Conservation (phyloP, 2,113 vertebrate species). For the Caloenas nicobarica region DNA sequence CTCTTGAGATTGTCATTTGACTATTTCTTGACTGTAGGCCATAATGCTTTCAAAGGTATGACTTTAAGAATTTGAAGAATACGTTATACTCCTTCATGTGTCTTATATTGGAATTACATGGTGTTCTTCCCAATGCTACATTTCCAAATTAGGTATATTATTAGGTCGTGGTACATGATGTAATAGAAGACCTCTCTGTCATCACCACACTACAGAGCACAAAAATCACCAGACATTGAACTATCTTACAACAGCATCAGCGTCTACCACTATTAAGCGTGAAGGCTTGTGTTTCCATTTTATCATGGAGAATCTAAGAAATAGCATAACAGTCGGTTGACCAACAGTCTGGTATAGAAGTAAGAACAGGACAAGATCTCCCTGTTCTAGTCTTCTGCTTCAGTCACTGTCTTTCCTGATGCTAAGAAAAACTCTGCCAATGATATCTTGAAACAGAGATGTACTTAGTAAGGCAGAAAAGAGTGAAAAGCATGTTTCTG, state of each 20-base stretch:
- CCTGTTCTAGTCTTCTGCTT: neutral
- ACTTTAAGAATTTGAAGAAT: neutral
- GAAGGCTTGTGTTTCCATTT: neutral
- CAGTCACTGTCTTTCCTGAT: neutral
- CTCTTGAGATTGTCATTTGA: neutral
- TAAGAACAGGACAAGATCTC: neutral
- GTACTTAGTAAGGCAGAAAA: neutral
- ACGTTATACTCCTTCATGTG: rapidly evolving
- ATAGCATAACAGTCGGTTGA: neutral
- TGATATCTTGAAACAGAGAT: neutral
- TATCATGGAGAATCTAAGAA: neutral
- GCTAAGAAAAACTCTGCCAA: neutral
- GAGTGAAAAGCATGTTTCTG: neutral
- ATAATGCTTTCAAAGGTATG: neutral
- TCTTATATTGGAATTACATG: neutral
- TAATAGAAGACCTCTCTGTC: neutral
- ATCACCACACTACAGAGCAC: rapidly evolving
- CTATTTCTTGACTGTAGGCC: neutral
- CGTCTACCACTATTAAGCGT: neutral
- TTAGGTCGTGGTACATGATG: neutral
- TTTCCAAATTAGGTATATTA: neutral
- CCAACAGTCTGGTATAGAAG: neutral
- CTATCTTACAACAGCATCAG: neutral
- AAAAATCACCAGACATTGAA: rapidly evolving
- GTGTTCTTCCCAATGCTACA: neutral